Conservation (phyloP, 1,140 invertebrate genomes). For the Doryteuthis pealeii region DNA sequence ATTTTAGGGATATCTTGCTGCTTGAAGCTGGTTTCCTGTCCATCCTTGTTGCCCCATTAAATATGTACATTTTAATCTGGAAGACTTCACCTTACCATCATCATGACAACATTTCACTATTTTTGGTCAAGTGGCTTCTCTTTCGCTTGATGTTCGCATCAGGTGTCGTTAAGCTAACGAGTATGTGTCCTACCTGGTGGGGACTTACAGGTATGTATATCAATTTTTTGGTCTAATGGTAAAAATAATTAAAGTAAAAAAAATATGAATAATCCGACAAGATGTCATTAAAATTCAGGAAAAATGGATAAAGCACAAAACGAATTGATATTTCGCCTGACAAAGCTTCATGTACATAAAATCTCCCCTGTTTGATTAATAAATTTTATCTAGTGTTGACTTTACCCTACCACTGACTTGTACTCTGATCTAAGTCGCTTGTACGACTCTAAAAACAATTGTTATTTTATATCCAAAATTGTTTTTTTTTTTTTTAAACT, state of each 20-base stretch:
- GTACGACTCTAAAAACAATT: no score
- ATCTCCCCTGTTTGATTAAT: no score
- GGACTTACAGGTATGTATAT: constrained; percentile 73
- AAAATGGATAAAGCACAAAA: not conserved
- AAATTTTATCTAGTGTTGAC: no score
- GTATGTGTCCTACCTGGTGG: constrained; percentile 80
- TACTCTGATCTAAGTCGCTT: no score
- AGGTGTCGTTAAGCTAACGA: constrained; percentile 76
- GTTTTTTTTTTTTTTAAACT: no score
- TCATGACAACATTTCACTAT: constrained; percentile 66
- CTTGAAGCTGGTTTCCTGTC: constrained; percentile 78
- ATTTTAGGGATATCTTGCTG: constrained; percentile 72
- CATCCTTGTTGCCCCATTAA: constrained; percentile 72
- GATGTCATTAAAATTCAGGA: not conserved
- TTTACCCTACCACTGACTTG: no score
- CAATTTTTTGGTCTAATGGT: no score
- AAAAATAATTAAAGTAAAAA: no score
- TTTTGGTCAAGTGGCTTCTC: constrained; percentile 76
- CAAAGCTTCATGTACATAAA: no score
- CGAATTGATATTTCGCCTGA: no score
- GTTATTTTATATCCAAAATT: no score
- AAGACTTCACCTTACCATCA: constrained; percentile 56
- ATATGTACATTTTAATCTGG: constrained; percentile 53
- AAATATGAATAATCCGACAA: not conserved
- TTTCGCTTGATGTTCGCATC: constrained; percentile 78